Evolutionary conservation across 2,888 invertebrate genomes (phyloP).

Genomic region (Sarcophaga subvicina): DNA sequence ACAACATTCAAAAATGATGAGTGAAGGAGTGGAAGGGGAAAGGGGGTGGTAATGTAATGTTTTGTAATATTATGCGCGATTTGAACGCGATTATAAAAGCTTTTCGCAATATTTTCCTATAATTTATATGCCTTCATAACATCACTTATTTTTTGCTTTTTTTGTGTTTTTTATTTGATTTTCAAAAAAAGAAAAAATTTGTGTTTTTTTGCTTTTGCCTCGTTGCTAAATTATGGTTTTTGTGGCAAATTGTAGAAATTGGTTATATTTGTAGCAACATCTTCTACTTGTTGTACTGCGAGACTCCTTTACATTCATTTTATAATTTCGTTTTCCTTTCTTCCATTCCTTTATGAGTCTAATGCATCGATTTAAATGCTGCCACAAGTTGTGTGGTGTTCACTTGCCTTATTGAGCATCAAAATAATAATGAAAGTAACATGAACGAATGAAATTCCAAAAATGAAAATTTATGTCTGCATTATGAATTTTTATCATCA

Average conservation of each 20-base stretch:
- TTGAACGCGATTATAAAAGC: slow-evolving; percentile 81
- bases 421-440: slow-evolving; percentile 44
- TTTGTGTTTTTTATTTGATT: not conserved
- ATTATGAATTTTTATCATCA: slow-evolving; percentile 76
- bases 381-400: slow-evolving; percentile 52
- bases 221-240: slow-evolving; percentile 65
- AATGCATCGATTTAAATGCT: slow-evolving; percentile 67
- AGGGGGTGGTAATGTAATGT: slow-evolving; percentile 74
- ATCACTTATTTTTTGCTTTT: slow-evolving; percentile 30
- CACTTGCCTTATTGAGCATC: slow-evolving; percentile 23
- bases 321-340: slow-evolving; percentile 38
- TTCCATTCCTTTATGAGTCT: slow-evolving; percentile 30
- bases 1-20: not conserved
- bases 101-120: slow-evolving; percentile 80
- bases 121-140: slow-evolving; percentile 76
- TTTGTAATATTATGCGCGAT: slow-evolving; percentile 78
- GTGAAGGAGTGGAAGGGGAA: not conserved
- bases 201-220: not conserved
- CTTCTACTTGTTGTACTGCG: slow-evolving; percentile 12
- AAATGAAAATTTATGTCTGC: slow-evolving; percentile 81
- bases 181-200: not conserved
- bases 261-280: slow-evolving; percentile 43
- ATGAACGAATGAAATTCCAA: slow-evolving; percentile 73
- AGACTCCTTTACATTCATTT: slow-evolving; percentile 22
- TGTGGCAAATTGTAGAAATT: slow-evolving; percentile 61